Percentiles rank a stretch among this genome's conserved stretches.
phyloP scores from a whole-genome alignment of 37 sponge, comb jelly and placozoan species.

The Dysidea cf. avara region DNA sequence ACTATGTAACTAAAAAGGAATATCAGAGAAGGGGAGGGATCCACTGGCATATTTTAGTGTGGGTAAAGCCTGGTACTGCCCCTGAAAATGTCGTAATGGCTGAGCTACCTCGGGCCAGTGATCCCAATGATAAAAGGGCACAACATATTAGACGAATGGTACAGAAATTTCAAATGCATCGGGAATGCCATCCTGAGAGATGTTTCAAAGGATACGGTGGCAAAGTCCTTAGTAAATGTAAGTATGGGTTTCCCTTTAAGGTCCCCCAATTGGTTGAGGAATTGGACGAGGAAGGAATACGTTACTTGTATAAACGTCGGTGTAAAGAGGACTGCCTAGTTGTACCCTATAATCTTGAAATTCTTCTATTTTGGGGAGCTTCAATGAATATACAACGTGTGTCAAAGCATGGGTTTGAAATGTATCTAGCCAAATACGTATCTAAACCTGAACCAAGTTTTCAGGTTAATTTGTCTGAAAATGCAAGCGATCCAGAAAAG shows the following conservation, averaged over 20 bases:
- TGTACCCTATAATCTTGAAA: not conserved
- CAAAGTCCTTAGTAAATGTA: not conserved
- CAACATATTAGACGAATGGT: not conserved
- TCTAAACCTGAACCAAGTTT: conserved; percentile 5
- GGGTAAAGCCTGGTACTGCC: not conserved
- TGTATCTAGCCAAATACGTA: conserved; percentile 12
- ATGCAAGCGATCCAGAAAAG: too few relatives aligned
- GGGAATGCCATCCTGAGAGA: not conserved
- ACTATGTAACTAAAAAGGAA: conserved; percentile 22
- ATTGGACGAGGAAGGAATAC: conserved; percentile 4
- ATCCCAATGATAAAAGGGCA: not conserved
- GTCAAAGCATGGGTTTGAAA: conserved; percentile 9
- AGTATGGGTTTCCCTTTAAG: conserved; percentile 1
- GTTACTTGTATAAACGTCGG: conserved; percentile 6
- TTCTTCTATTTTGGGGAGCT: not conserved
- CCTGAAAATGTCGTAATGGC: not conserved
- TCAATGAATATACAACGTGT: conserved; percentile 11
- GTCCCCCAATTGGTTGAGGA: conserved; percentile 7
- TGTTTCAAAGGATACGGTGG: conserved; percentile 1
- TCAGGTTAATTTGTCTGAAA: conserved; percentile 11
- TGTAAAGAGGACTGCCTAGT: conserved; percentile 4
- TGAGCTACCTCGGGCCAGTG: not conserved
- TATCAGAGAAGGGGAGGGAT: conserved; percentile 16
- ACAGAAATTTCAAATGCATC: too few relatives aligned
- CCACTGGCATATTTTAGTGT: conserved; percentile 26